Evolutionary conservation across 1,140 invertebrate species (phyloP).

Genomic region (Apis mellifera): DNA sequence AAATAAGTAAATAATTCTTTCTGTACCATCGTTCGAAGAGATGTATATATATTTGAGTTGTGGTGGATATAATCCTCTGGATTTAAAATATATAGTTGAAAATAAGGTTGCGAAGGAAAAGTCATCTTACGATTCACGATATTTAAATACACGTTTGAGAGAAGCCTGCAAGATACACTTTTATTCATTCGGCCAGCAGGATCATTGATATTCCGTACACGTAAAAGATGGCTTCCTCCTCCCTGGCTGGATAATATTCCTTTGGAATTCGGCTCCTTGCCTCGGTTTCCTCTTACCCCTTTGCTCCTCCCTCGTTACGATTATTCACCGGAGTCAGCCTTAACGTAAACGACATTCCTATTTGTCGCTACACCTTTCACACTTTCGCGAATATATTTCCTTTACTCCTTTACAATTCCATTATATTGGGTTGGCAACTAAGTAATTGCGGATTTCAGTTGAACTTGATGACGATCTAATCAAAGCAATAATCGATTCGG

Average conservation of each 20-base stretch:
- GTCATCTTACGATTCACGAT: too few species aligned
- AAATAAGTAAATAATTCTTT: too few species aligned
- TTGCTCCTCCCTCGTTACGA: conserved; percentile 29
- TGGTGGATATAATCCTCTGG: too few species aligned
- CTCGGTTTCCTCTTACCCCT: conserved; percentile 7
- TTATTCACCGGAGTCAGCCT: conserved; percentile 48
- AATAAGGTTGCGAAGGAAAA: too few species aligned
- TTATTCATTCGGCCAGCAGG: conserved; percentile 63
- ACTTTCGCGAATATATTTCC: conserved; percentile 3
- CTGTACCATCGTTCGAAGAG: too few species aligned
- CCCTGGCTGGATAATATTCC: conserved; percentile 77
- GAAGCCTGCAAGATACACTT: conserved; percentile 64
- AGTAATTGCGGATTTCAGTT: too few species aligned
- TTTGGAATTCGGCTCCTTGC: conserved; percentile 54
- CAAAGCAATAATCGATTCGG: too few species aligned
- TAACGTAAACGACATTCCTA: conserved; percentile 69
- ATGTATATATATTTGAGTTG: too few species aligned
- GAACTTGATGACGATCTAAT: too few species aligned
- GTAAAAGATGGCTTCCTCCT: conserved; percentile 79
- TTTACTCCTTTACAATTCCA: too few species aligned
- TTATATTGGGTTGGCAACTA: too few species aligned
- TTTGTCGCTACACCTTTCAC: conserved; percentile 66
- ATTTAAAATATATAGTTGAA: too few species aligned
- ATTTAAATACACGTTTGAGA: conserved; percentile 1
- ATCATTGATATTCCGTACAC: conserved; percentile 77